These are phyloP conservation scores for Phalloptychus januarius DNA, from an alignment of 2,797 vertebrate genomes.

Conservation along the genomic window DNA sequence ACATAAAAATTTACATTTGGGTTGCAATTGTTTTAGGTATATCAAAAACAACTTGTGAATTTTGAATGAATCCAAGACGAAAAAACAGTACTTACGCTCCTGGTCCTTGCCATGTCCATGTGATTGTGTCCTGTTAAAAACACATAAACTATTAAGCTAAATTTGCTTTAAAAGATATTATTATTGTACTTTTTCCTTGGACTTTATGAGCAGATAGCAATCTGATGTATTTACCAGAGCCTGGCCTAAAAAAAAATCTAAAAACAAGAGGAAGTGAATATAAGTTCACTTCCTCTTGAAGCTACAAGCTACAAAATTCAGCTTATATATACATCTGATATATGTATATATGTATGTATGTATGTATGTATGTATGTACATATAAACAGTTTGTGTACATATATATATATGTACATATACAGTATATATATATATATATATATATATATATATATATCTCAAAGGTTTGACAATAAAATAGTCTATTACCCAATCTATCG, in stretches of 20 bases:
- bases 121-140: constrained; percentile 90
- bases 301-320: no score
- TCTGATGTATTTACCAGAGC: not conserved
- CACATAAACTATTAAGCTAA: not conserved
- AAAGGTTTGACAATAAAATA: not conserved
- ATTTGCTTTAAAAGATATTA: not conserved
- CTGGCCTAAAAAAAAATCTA: not conserved
- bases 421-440: no score
- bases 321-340: no score
- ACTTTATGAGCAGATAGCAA: not conserved
- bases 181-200: not conserved
- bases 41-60: not conserved
- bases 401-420: no score
- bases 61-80: not conserved
- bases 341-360: no score
- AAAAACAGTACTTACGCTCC: constrained; percentile 89
- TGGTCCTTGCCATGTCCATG: constrained; percentile 98
- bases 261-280: not conserved
- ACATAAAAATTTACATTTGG: no score
- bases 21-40: no score
- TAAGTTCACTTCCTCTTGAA: no score
- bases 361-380: no score
- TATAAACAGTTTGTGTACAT: no score
- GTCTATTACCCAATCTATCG: not conserved
- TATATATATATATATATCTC: not conserved